Conservation (phyloP, 2,888 invertebrate species). For the Rutpela maculata region DNA sequence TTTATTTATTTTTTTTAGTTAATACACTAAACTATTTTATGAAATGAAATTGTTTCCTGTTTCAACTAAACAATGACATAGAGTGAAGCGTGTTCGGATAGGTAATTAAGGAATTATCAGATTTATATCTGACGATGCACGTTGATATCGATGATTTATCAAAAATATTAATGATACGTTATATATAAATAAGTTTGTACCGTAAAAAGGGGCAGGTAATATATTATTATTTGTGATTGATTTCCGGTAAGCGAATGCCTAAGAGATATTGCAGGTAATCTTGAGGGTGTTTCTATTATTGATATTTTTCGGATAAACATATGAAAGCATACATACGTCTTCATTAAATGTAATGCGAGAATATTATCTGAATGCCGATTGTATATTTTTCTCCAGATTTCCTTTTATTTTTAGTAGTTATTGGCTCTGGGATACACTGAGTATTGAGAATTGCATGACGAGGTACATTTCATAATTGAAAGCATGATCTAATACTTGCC, state of each 20-base stretch:
- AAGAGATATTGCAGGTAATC: background rate
- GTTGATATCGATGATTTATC: slow-evolving; percentile 9
- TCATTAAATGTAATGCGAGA: background rate
- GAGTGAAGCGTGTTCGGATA: slow-evolving; percentile 11
- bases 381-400: too few relatives aligned
- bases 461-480: too few relatives aligned
- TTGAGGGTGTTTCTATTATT: background rate
- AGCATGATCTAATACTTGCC: too few relatives aligned
- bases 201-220: background rate
- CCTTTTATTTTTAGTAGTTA: too few relatives aligned
- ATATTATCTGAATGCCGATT: too few relatives aligned
- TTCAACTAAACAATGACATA: background rate
- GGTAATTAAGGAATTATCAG: slow-evolving; percentile 51
- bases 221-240: background rate
- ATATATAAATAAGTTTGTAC: background rate
- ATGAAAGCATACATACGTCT: background rate
- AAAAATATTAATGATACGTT: slow-evolving; percentile 4
- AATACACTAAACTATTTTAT: too few relatives aligned
- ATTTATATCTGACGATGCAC: slow-evolving; percentile 25
- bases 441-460: too few relatives aligned
- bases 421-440: too few relatives aligned
- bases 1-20: too few relatives aligned
- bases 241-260: background rate
- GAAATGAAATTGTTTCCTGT: too few relatives aligned
- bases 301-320: background rate